These are phyloP conservation scores for Paramisgurnus dabryanus DNA, from an alignment of 2,113 vertebrate species.

Conservation along the genomic window DNA sequence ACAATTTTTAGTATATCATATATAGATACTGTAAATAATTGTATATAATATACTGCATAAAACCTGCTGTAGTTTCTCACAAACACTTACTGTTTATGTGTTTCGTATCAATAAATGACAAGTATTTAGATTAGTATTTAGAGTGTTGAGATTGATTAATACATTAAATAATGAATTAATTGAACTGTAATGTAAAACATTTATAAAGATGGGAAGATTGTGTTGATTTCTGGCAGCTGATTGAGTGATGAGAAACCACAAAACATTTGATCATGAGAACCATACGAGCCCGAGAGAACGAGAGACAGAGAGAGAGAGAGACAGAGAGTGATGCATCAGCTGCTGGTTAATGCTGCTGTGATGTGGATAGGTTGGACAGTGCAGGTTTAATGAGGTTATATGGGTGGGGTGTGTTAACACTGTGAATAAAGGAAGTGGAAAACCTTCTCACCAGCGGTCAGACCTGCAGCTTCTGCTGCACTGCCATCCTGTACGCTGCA, in stretches of 20 bases:
- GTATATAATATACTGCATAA: too few species aligned
- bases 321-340: not conserved
- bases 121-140: too few species aligned
- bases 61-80: too few species aligned
- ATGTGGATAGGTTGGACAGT: not conserved
- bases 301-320: constrained; percentile 5
- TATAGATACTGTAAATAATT: too few species aligned
- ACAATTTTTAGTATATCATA: too few species aligned
- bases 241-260: not conserved
- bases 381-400: constrained; percentile 5
- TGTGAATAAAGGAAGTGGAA: constrained; percentile 21
- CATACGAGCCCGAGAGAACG: too few species aligned
- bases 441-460: constrained; percentile 79
- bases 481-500: constrained; percentile 83
- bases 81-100: too few species aligned
- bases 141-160: too few species aligned
- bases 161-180: too few species aligned
- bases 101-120: too few species aligned
- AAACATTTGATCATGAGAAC: not conserved
- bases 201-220: not conserved
- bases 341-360: not conserved
- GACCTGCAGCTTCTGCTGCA: constrained; percentile 82
- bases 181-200: too few species aligned
- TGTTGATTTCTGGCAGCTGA: not conserved
- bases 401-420: constrained; percentile 29